A percentile compares a stretch with the other conserved stretches of the same genome.
phyloP scores from a whole-genome alignment of 2,113 vertebrate species.

The Taurulus bubalis region DNA sequence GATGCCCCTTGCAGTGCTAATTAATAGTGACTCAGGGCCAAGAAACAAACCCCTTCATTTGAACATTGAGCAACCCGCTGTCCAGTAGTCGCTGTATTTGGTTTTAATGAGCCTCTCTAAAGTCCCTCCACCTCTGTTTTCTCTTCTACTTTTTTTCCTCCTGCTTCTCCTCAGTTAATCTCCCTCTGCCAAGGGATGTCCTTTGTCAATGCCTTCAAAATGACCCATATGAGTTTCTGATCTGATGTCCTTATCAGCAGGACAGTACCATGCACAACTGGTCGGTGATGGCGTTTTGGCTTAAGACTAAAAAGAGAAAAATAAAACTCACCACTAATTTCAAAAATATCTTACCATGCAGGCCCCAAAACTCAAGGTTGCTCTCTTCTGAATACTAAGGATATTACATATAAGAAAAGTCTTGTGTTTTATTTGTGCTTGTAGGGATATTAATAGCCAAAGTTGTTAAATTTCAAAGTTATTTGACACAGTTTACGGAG shows the following conservation, averaged over 20 bases:
- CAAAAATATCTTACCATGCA: not conserved
- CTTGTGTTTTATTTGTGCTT: constrained; percentile 19
- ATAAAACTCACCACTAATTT: not conserved
- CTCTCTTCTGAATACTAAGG: constrained; percentile 16
- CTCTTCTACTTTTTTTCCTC: constrained; percentile 22
- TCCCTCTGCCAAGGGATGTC: constrained; percentile 12
- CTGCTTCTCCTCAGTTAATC: constrained; percentile 24
- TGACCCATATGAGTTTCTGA: constrained; percentile 19
- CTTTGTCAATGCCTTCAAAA: constrained; percentile 34
- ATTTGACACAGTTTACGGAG: not conserved
- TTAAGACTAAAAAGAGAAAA: constrained; percentile 12
- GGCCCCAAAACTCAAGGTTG: constrained; percentile 21
- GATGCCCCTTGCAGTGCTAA: constrained; percentile 68
- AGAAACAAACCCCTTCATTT: constrained; percentile 65
- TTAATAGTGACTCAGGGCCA: constrained; percentile 78
- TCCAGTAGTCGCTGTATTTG: constrained; percentile 51
- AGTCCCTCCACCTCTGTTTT: constrained; percentile 43
- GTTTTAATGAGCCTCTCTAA: constrained; percentile 69
- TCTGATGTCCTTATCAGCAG: constrained; percentile 26
- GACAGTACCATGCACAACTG: not conserved
- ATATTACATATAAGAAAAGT: not conserved
- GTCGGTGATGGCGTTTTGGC: constrained; percentile 19
- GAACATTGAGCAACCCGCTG: constrained; percentile 64
- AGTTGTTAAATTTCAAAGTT: constrained; percentile 1
- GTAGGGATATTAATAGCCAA: constrained; percentile 20